Evolutionary conservation across 2,797 vertebrate species (phyloP), one percentile per base, ranked within the genome.

Genomic region (Caiman crocodilus): DNA sequence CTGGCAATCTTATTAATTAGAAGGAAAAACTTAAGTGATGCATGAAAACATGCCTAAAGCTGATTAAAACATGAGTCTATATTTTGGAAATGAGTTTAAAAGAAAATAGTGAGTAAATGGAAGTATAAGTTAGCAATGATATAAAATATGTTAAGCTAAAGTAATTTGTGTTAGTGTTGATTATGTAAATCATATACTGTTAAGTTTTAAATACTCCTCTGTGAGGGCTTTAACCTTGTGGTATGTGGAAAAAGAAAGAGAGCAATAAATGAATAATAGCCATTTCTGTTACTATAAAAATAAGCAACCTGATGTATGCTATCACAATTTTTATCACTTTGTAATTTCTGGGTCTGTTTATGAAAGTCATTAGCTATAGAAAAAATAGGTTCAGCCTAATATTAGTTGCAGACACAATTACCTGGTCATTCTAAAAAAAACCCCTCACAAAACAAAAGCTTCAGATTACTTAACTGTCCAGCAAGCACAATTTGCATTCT

Each of bases 1-100:
- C 91, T 96, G 94, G 92, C 92, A 90, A 82, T 92, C 69, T 87
- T 90, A 87, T 91, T 89, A 95, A 96, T 96, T 85, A 87, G 88
- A 95, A 93, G 80, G 69, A 80, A 94, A 79, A 86, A 92, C 69
- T 76, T 64, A 86, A 79, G 71, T 89, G 21, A n/a, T 94, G 83
- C 85, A 79, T 94, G 85, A 96, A 94, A 93, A 94, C 82, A 88
- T 93, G 59, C 75, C 59, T 91, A 79, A 87, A 92, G 35, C 71
- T 60, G 94, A 94, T 95, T 85, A 93, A 87, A 94, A 88, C 0
- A 2, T 64, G 59, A 84, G 59, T 76, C 75, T 63, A 5, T 82
- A 28, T 86, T 85, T 82, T 65, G 18, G 58, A 5, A 13, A 2
- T 4, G 1, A 12, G 30, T 71, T 73, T 73, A 42, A 73, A 73